Base-by-base conservation (phyloP, 2,888 invertebrate genomes). In the Globia sparganii region DNA sequence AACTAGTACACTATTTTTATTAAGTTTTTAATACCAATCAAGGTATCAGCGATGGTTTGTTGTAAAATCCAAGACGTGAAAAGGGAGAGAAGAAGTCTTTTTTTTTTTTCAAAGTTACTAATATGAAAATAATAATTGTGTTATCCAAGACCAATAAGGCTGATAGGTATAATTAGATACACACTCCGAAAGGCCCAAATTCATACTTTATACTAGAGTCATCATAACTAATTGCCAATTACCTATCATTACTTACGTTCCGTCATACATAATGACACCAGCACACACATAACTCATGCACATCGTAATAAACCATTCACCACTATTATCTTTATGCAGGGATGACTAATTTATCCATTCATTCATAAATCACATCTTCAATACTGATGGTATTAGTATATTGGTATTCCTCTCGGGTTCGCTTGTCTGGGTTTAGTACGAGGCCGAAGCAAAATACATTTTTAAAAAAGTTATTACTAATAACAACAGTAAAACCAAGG, bases 291-390 rank as follows among this genome's bases (percentile, higher is more conserved):
- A 82, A 58, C 28, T 34, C 65, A 82, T 59, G 58, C 65, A 66
- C 1, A 65, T 58, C 13, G 72, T 28, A 31, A 74, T 71, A 71
- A 81, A 59, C 73, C 73, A 79, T 70, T 46, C 53, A 4, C 25
- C 34, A 76, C 58, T 68, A 59, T 49, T 69, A 81, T 69, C 56
- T 75, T 64, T 18, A 82, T 66, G 82, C 59, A 59, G n/a, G 43
- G 31, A 76, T 82, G 69, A 77, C 82, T 82, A 65, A 80, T 80
- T 46, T 37, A 69, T 43, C 37, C 31, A 71, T 80, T 62, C 77
- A 83, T 77, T 82, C 77, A 77, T 82, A 77, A 82, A 82, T 77
- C 64, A 61, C 82, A 65, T 59, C 77, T 81, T 43, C 64, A 81
- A 46, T 69, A 82, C n/a, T 56, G 58, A 13, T 28, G 53, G 31